Evolutionary conservation across 2,888 invertebrate genomes (phyloP).

Genomic region (Invenusta paracnida): DNA sequence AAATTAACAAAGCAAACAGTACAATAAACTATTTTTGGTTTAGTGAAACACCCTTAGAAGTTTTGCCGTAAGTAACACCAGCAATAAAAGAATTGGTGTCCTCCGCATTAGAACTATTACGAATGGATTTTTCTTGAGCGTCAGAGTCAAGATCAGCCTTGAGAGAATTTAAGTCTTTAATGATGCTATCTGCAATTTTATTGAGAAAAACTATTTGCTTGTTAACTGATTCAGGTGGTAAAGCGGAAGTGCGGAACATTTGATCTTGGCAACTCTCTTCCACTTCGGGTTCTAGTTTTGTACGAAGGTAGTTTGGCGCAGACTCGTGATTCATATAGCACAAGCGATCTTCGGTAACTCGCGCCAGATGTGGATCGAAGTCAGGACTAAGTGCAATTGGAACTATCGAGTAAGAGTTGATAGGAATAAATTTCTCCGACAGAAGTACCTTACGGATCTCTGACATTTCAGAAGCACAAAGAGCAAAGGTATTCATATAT

Average conservation of each 20-base stretch:
- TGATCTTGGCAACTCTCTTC: slow-evolving; percentile 10
- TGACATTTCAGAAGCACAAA: slow-evolving; percentile 3
- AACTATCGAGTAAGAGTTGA: neutral
- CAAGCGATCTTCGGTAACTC: slow-evolving; percentile 6
- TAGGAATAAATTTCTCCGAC: slow-evolving; percentile 7
- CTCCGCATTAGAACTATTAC: neutral
- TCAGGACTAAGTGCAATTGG: slow-evolving; percentile 19
- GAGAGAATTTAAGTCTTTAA: neutral
- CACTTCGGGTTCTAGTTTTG: slow-evolving; percentile 22
- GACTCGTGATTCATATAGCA: slow-evolving; percentile 16
- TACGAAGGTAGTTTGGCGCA: slow-evolving; percentile 31
- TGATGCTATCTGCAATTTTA: neutral
- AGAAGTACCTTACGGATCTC: neutral
- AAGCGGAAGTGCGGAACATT: neutral
- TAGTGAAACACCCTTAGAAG: neutral
- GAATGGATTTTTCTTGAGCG: neutral
- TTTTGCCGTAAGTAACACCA: neutral
- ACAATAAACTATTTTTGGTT: neutral
- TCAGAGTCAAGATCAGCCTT: neutral
- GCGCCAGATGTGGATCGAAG: neutral
- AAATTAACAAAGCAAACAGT: too few species aligned
- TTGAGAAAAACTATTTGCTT: neutral
- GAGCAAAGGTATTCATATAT: slow-evolving; percentile 5
- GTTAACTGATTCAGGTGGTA: neutral
- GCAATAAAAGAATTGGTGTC: neutral